Evolutionary conservation across 2,113 vertebrate species (phyloP).

Genomic region (Triplophysa rosa): DNA sequence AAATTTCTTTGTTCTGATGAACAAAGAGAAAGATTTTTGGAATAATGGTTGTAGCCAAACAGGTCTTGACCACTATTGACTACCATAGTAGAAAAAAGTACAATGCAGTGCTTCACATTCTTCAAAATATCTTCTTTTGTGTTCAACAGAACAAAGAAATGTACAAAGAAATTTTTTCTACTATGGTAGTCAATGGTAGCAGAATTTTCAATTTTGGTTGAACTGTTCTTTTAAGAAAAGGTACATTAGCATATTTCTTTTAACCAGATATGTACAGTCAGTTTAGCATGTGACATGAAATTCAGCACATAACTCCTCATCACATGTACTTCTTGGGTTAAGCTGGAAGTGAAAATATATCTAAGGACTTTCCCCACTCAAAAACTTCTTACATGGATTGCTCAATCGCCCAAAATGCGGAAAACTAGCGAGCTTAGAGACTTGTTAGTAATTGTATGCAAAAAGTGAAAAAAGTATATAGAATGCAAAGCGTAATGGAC

Average conservation of each 20-base stretch:
- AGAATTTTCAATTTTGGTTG: too few relatives aligned
- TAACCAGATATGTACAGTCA: not conserved
- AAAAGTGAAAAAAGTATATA: not conserved
- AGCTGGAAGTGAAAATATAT: not conserved
- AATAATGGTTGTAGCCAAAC: too few relatives aligned
- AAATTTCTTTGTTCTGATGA: too few relatives aligned
- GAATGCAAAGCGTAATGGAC: too few relatives aligned
- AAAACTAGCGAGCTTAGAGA: not conserved
- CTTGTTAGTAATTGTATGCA: not conserved
- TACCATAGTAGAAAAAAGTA: not conserved
- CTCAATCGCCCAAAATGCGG: not conserved
- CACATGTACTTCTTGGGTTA: not conserved
- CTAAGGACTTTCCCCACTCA: not conserved
- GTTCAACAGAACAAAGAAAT: too few relatives aligned
- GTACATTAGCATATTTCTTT: not conserved
- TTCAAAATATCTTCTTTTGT: too few relatives aligned
- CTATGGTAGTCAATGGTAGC: too few relatives aligned
- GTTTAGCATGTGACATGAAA: not conserved
- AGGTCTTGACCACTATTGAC: too few relatives aligned
- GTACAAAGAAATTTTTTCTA: too few relatives aligned
- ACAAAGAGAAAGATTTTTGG: too few relatives aligned
- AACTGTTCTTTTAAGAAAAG: too few relatives aligned
- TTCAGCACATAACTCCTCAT: not conserved
- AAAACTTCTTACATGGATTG: not conserved
- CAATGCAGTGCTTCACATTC: not conserved